Evolutionary conservation across 2,113 vertebrate species (phyloP), one percentile per base, ranked within the genome.

Genomic region (Calypte anna): DNA sequence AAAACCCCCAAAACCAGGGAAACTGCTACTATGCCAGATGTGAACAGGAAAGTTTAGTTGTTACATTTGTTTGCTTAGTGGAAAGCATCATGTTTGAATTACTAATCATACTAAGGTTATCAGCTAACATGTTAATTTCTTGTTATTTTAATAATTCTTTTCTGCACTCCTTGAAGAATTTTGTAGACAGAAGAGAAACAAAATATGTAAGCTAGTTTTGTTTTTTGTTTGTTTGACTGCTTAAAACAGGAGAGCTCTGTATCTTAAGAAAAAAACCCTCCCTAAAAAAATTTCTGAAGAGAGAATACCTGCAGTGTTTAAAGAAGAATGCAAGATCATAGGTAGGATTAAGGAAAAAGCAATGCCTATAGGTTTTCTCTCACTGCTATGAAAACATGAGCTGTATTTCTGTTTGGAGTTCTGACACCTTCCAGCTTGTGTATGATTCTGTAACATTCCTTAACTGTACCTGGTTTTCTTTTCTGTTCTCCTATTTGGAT

Each of bases 251-350:
- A 40, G 40, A 40, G 40, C 40, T 40, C 40, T 40, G 40, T 40
- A 40, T 40, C 40, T 40, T 40, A 40, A 40, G 40, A 40, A 44
- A 54, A 58, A 28, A 12, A 1, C 9, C 28, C 19, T 62, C 7
- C 43, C 18, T 70, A 40, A 50, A 40, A 40, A 10, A 0, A 0
- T 5, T 5, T 53, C 46, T 48, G 33, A 55, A 21, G 7, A 27
- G 53, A 81, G 24, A 61, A 59, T 6, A 28, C 2, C 7, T 33
- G 2, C 10, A 10, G 23, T 72, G 64, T 10, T 63, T 43, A 81
- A 18, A 72, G 64, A 59, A 75, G 15, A 59, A 31, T 14, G 11
- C 46, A 76, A 79, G 8, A 43, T 62, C 12, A 10, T 6, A 54
- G 58, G 57, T 53, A 81, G 31, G 30, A 46, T 50, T 27, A 57